Evolutionary conservation across 1,140 invertebrate species (phyloP), one percentile per base, ranked within the genome.

Genomic region (Archegozetes longisetosus): DNA sequence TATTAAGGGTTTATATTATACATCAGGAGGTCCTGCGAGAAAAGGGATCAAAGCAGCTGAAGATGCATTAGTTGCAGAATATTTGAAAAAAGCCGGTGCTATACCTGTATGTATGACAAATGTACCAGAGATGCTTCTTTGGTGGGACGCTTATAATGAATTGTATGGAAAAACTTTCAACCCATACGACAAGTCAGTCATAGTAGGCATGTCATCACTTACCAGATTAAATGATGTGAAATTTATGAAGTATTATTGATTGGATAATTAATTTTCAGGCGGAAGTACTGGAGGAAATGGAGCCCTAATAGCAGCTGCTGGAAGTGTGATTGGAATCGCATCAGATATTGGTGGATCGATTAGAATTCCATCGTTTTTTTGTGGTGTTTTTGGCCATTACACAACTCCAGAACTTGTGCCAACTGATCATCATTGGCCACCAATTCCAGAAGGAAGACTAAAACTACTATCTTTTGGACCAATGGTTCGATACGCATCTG

Each of bases 261-360:
- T 17, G 6, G 6, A 6, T 40, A 9, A 17, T 40, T 40, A 17
- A 9, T 40, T 6, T 40, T 40, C 17, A 14, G 89, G 84, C 0
- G 86, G 86, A n/a, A 64, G 47, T 53, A 13, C 48, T 57, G 67
- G 67, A 23, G 67, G 67, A 13, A 67, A 70, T 56, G 69, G 61
- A 24, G 80, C 82, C 1, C 63, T 85, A 2, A 73, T 86, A 20
- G 77, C 86, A 4, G 80, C 87, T 4, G 82, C 80, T 64, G 88
- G 84, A 27, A 80, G 82, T 26, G 82, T 89, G 12, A 80, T 97
- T 64, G 88, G 92, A 1, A 73, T 98, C 47, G 88, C 70, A 93
- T 97, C 58, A 92, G 90, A 98, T 70, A 93, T 97, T 57, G 92
- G 90, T 2, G 93, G 93, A 1, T 93, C 88, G 9, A 92, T 95